Base-by-base conservation (phyloP, 2,113 vertebrate species). In the Dicaeum eximium region DNA sequence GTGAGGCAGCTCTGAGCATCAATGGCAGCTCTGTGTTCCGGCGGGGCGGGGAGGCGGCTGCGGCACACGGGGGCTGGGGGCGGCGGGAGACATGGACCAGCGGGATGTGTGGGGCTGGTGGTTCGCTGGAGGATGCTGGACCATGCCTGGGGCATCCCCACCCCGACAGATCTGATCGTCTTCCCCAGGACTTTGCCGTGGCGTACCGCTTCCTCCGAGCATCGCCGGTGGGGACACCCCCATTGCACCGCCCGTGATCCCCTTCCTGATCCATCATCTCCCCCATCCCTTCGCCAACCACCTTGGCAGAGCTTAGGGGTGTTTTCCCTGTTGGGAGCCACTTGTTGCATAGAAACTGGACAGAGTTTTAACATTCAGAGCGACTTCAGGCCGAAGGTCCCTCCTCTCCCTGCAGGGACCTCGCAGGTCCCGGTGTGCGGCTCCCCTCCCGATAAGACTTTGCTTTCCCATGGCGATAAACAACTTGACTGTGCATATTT, bases 1-100 rank as follows among this genome's bases (percentile, higher is more conserved):
- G 95, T 96, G 85, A 91, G 94, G 78, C 31, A 2, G 80, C 94
- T 92, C 57, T 6, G 15, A 44, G 83, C 86, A 73, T 96, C 95
- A 93, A 94, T 93, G 88, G 91, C 38, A 57, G 83, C 95, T 96
- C 94, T 94, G 96, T 97, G 38, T 71, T 78, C 60, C 1, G 42
- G 33, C 4, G 40, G 50, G 79, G 78, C 7, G 90, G 71, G 66
- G 92, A 51, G 11, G 77, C 44, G 71, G 69, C 72, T n/a, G 45
- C 25, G 38, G 50, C 78, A 19, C 54, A n/a, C 1, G 10, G 70
- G 60, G 28, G 12, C 24, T 30, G 77, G 62, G 88, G 73, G 16
- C 6, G 2, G 38, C 1, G 7, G 72, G 71, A 66, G 61, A 8
- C 42, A 35, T 1, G 11, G 77, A 12, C 54, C 6, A 0, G 50